Base-by-base conservation (phyloP, 2,888 invertebrate species). In the Thelaira solivaga region DNA sequence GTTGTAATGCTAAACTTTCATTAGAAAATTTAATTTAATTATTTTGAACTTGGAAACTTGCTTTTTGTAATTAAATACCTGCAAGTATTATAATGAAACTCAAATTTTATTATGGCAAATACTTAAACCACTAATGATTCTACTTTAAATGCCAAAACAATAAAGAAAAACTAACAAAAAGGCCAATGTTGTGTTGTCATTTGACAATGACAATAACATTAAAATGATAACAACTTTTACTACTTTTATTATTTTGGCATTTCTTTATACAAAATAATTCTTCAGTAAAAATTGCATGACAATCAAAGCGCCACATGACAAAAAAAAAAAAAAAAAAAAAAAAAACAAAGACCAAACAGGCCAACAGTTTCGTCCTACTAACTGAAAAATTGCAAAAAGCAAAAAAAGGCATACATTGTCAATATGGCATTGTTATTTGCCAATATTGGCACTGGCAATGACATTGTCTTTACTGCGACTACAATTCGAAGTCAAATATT, bases 171-270 rank as follows among this genome's bases (percentile, higher is more conserved):
- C 22, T 18, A 8, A 34, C 10, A 43, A 57, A 61, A 71, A 53
- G 43, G 22, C 31, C 57, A 73, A 51, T 77, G 73, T 73, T 59
- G 72, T 68, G 45, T 69, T 77, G 77, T 73, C 73, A 68, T 68
- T 73, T 49, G 71, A 55, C 67, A 76, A 72, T 77, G 77, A 57
- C 57, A 77, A 77, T 77, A 77, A 77, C 68, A 77, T 77, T 77
- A 73, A 77, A 77, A 77, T 73, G 77, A 77, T 77, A 77, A 77
- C 77, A 77, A 77, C 77, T 77, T 73, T 77, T 73, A 77, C 77
- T 77, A 73, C 77, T 77, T 77, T 68, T 77, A 76, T 76, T 76
- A 72, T 72, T 77, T 68, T 69, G 73, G 51, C 68, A 72, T 68
- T 73, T 11, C n/a, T 77, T 45, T 43, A 55, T 51, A 47, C 34